A percentile compares a stretch with the other conserved stretches of the same genome.
Evolutionary conservation across 1,140 invertebrate genomes (phyloP).

Genomic region (Diuraphis noxia): DNA sequence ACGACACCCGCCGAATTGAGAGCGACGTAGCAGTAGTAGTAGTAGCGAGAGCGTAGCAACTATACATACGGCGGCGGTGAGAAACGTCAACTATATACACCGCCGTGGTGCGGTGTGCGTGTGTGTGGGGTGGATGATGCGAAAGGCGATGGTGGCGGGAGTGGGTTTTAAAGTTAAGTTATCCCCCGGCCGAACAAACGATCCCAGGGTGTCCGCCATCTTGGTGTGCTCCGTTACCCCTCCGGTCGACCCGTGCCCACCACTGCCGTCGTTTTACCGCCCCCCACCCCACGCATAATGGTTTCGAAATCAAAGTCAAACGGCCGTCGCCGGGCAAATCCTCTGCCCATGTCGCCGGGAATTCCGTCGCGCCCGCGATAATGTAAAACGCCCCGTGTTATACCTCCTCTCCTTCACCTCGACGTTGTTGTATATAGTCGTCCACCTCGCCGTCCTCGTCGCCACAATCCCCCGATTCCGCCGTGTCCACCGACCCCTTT

Average conservation of each 20-base stretch:
- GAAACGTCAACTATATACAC: not conserved
- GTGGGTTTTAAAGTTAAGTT: conserved; percentile 45
- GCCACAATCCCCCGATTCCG: not conserved
- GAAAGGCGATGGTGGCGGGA: conserved; percentile 13
- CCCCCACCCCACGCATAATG: not conserved
- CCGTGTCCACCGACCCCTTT: conserved; percentile 29
- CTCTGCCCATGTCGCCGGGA: conserved; percentile 31
- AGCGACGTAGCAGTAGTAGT: not conserved
- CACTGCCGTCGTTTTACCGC: not conserved
- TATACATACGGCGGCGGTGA: not conserved
- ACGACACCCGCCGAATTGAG: not conserved
- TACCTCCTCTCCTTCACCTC: not conserved
- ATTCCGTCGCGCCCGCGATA: conserved; percentile 39
- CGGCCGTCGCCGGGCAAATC: conserved; percentile 49
- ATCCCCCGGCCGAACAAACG: conserved; percentile 50
- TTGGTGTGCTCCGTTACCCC: conserved; percentile 34
- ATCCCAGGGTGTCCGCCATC: conserved; percentile 50
- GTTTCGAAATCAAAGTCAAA: conserved; percentile 53
- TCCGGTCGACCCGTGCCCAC: conserved; percentile 3
- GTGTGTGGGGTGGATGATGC: conserved; percentile 2
- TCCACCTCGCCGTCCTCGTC: conserved; percentile 3
- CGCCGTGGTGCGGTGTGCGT: not conserved
- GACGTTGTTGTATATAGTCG: not conserved
- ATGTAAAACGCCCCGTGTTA: conserved; percentile 52
- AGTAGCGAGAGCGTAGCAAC: not conserved